Conservation (phyloP, 2,888 invertebrate species). For the Diplazon laetatorius region DNA sequence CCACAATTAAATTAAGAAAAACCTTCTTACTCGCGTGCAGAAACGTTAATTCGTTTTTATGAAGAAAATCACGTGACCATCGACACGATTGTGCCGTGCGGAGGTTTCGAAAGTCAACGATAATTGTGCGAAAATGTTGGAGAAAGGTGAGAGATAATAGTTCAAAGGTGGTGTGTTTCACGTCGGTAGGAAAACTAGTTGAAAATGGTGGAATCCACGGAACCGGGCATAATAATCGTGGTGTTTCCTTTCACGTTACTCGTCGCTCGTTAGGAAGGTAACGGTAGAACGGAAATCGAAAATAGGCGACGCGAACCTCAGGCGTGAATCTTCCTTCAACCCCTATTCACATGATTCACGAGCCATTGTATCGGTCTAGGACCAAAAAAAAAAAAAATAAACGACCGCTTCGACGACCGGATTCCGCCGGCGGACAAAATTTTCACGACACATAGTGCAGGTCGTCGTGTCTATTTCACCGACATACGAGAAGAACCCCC, state of each 20-base stretch:
- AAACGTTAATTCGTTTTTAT: no score
- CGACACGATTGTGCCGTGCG: no score
- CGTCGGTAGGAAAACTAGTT: not conserved
- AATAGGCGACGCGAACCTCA: no score
- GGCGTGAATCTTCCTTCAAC: conserved; percentile 44
- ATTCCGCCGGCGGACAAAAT: conserved; percentile 23
- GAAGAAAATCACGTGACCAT: no score
- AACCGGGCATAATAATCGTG: conserved; percentile 30
- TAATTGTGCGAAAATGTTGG: not conserved
- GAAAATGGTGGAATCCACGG: conserved; percentile 27
- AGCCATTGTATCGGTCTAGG: conserved; percentile 52
- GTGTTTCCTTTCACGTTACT: conserved; percentile 41
- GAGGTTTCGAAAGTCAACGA: not conserved
- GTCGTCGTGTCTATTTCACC: conserved; percentile 34
- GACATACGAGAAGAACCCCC: not conserved
- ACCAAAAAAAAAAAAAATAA: conserved; percentile 1
- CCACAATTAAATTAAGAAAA: no score
- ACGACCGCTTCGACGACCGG: no score
- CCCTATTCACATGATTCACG: conserved; percentile 53
- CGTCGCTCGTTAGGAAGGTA: conserved; percentile 45
- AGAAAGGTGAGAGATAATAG: not conserved
- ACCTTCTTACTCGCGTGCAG: no score
- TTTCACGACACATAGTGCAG: conserved; percentile 4
- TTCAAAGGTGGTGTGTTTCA: not conserved
- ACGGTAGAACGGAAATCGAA: conserved; percentile 1